Evolutionary conservation across 2,797 vertebrate genomes (phyloP).

Genomic region (Hypotaenidia okinawae): DNA sequence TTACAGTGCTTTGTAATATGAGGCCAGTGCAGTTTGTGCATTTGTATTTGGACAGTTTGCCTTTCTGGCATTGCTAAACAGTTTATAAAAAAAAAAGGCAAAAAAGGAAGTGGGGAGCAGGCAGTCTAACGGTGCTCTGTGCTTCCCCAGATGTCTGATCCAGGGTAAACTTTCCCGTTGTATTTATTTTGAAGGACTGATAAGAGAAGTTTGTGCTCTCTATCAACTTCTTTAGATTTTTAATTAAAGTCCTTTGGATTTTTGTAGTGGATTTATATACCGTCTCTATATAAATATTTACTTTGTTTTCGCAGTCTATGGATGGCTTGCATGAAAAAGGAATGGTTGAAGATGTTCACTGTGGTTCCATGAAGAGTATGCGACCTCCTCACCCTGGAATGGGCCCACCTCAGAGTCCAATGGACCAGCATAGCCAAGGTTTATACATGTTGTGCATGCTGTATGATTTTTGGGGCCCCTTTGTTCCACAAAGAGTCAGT

Average conservation of each 20-base stretch:
- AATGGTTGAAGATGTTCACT: constrained; percentile 91
- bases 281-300: not conserved
- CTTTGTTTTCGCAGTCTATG: constrained; percentile 82
- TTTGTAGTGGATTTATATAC: not conserved
- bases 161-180: not conserved
- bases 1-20: constrained; percentile 31
- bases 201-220: not conserved
- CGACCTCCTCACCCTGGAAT: constrained; percentile 94
- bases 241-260: not conserved
- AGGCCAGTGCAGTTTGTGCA: not conserved
- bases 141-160: not conserved
- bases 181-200: not conserved
- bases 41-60: not conserved
- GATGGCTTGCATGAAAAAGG: constrained; percentile 94
- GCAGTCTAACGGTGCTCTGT: not conserved
- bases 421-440: constrained; percentile 99
- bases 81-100: not conserved
- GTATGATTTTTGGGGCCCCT: not conserved
- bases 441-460: constrained; percentile 5
- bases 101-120: not conserved
- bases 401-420: constrained; percentile 97
- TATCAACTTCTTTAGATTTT: not conserved
- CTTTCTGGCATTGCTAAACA: not conserved
- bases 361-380: constrained; percentile 94
- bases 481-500: not conserved